Conservation (phyloP, 1,140 invertebrate species). For the Oncopeltus fasciatus region DNA sequence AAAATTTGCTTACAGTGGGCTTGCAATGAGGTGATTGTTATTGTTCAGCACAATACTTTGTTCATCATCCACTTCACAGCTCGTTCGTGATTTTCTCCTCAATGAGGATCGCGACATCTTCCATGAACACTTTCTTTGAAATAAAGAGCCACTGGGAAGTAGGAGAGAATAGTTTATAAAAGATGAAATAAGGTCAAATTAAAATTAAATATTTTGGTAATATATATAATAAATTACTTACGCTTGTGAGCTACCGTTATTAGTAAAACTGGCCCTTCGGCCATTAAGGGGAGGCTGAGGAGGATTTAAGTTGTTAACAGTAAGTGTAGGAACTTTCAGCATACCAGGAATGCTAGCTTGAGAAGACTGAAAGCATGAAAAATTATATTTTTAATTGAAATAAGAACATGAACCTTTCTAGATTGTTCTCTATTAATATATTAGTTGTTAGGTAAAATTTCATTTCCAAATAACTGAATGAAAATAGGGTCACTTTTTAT, state of each 20-base stretch:
- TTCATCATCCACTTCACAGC: constrained; percentile 35
- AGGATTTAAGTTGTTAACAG: constrained; percentile 22
- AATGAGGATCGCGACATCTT: constrained; percentile 48
- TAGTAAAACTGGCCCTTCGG: constrained; percentile 14
- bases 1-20: constrained; percentile 23
- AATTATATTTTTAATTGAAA: too few relatives aligned
- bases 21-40: constrained; percentile 25
- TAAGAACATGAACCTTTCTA: too few relatives aligned
- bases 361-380: constrained; percentile 25
- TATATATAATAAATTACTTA: not conserved
- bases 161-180: not conserved
- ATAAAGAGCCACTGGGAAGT: constrained; percentile 29
- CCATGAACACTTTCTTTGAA: constrained; percentile 53
- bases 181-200: not conserved
- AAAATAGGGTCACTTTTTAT: too few relatives aligned
- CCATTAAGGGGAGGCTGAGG: constrained; percentile 10
- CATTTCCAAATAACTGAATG: too few relatives aligned
- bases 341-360: constrained; percentile 37
- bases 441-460: too few relatives aligned
- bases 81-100: constrained; percentile 38
- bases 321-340: constrained; percentile 38
- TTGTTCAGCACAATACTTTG: constrained; percentile 46
- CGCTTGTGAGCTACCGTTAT: not conserved
- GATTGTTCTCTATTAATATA: too few relatives aligned
- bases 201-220: not conserved